phyloP scores from a whole-genome alignment of 37 sponge, comb jelly and placozoan species.

The Haliclona indistincta region DNA sequence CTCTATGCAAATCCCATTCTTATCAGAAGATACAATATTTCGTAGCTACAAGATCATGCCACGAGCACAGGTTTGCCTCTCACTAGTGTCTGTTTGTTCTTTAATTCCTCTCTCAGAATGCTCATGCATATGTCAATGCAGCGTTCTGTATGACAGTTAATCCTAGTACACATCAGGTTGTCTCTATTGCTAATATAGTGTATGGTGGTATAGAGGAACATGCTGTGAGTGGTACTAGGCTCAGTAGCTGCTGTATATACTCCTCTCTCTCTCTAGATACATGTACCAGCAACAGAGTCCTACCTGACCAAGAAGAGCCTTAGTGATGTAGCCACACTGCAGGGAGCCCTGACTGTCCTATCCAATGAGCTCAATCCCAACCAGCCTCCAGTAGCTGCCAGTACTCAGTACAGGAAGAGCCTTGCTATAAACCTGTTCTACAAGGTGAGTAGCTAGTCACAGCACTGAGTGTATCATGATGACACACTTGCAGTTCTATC shows the following conservation, averaged over 20 bases:
- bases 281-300: conserved; percentile 39
- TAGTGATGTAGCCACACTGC: conserved; percentile 45
- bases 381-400: conserved; percentile 41
- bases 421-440: conserved; percentile 70
- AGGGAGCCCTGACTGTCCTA: conserved; percentile 41
- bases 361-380: conserved; percentile 51
- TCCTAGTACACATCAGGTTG: conserved; percentile 23
- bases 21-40: conserved; percentile 8
- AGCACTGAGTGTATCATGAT: not conserved
- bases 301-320: conserved; percentile 47
- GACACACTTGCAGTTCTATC: conserved; percentile 52
- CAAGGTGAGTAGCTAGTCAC: conserved; percentile 49
- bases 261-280: conserved; percentile 21
- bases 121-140: conserved; percentile 83
- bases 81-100: not conserved
- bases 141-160: conserved; percentile 56
- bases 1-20: conserved; percentile 59
- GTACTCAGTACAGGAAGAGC: conserved; percentile 56
- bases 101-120: conserved; percentile 35
- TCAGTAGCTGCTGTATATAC: no score
- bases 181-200: conserved; percentile 42
- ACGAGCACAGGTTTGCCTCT: conserved; percentile 45
- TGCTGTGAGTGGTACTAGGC: conserved; percentile 41
- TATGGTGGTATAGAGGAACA: conserved; percentile 70
- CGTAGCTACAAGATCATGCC: conserved; percentile 81